phyloP scores from a whole-genome alignment of 1,140 invertebrate genomes.

The Battus philenor region DNA sequence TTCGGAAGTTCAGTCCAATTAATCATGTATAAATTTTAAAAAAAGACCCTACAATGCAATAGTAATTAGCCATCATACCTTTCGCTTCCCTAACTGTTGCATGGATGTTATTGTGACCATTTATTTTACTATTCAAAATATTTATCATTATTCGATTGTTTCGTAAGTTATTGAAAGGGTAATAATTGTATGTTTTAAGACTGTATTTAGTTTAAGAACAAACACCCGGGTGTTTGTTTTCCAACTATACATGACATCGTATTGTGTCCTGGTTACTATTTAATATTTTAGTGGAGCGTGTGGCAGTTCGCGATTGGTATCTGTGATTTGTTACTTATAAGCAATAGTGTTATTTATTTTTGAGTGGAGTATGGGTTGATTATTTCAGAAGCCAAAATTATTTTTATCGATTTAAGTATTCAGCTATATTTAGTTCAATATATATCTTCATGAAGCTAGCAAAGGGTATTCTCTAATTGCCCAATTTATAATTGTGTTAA shows the following conservation, averaged over 20 bases:
- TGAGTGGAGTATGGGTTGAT: constrained; percentile 21
- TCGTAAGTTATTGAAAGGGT: constrained; percentile 42
- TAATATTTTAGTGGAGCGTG: constrained; percentile 18
- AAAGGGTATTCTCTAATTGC: no score
- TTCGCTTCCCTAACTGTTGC: constrained; percentile 44
- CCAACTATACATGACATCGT: constrained; percentile 13
- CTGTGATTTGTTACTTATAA: constrained; percentile 69
- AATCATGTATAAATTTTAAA: constrained; percentile 6
- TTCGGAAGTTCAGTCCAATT: constrained; percentile 17
- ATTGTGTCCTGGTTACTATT: constrained; percentile 21
- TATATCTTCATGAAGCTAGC: no score
- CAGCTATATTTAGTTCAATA: background rate
- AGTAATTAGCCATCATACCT: constrained; percentile 35
- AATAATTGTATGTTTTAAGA: constrained; percentile 61
- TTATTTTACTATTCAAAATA: constrained; percentile 18
- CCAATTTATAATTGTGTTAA: no score
- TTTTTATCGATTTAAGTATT: constrained; percentile 15
- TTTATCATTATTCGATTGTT: constrained; percentile 12
- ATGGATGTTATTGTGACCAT: constrained; percentile 33
- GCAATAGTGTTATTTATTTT: constrained; percentile 58
- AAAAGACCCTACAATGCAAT: constrained; percentile 26
- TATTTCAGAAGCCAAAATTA: constrained; percentile 13
- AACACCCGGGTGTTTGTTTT: constrained; percentile 17
- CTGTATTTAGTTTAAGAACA: constrained; percentile 60
- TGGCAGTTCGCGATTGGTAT: constrained; percentile 60